Evolutionary conservation across 2,888 invertebrate genomes (phyloP).

Genomic region (Philopedon plagiatum): DNA sequence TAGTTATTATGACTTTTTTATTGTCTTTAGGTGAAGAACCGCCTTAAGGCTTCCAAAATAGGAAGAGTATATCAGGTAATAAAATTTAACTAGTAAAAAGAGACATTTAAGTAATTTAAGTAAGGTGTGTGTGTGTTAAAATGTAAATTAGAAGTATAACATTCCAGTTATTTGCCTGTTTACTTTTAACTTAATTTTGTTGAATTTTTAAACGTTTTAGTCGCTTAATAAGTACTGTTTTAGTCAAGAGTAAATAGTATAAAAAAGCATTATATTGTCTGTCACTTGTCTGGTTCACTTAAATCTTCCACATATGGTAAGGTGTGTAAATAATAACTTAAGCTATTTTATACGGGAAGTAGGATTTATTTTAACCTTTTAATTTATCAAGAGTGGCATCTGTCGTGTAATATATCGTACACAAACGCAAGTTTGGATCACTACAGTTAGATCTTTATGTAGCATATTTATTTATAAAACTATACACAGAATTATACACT

Average conservation of each 20-base stretch:
- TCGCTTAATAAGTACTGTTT: slow-evolving; percentile 13
- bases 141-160: slow-evolving; percentile 41
- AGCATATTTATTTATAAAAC: too few species aligned
- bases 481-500: too few species aligned
- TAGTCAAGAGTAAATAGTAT: background rate
- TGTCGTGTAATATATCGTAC: background rate
- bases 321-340: background rate
- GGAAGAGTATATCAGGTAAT: slow-evolving; percentile 41
- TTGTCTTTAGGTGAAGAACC: background rate
- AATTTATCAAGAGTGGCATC: background rate
- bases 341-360: background rate
- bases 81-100: slow-evolving; percentile 40
- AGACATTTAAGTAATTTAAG: slow-evolving; percentile 43
- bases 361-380: background rate
- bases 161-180: slow-evolving; percentile 35
- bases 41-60: slow-evolving; percentile 22
- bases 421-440: too few species aligned
- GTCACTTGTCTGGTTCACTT: background rate
- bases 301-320: background rate
- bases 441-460: too few species aligned
- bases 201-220: slow-evolving; percentile 24
- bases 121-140: slow-evolving; percentile 38
- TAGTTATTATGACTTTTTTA: background rate
- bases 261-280: slow-evolving; percentile 8
- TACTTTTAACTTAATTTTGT: slow-evolving; percentile 34